phyloP scores from a whole-genome alignment of 2,797 vertebrate species.

The Mormyrops attenuatus region DNA sequence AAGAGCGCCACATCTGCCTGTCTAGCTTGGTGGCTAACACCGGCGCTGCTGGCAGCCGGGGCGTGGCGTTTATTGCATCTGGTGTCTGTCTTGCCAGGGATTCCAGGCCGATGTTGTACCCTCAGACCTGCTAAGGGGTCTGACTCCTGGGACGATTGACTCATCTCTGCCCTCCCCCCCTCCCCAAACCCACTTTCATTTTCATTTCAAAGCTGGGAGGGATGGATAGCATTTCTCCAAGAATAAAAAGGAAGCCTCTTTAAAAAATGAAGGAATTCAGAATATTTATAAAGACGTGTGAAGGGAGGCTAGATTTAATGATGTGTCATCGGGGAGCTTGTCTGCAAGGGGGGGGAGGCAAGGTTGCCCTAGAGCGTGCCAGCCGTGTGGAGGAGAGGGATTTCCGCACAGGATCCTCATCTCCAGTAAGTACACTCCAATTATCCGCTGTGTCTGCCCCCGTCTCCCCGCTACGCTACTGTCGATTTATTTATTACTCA shows the following conservation, averaged over 20 bases:
- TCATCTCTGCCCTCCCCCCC: background rate
- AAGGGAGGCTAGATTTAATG: constrained; percentile 37
- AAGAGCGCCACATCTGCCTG: background rate
- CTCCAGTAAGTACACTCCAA: constrained; percentile 21
- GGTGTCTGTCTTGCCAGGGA: constrained; percentile 55
- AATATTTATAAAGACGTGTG: constrained; percentile 24
- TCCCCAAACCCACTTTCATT: constrained; percentile 6
- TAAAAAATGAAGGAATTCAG: constrained; percentile 33
- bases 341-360: background rate
- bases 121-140: constrained; percentile 2
- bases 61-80: constrained; percentile 17
- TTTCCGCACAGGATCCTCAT: background rate
- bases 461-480: background rate
- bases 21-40: background rate
- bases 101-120: constrained; percentile 28
- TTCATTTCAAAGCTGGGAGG: constrained; percentile 33
- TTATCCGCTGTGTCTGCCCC: background rate
- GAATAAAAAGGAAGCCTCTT: constrained; percentile 37
- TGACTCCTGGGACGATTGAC: background rate
- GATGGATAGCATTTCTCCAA: constrained; percentile 35
- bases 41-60: background rate
- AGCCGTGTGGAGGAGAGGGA: background rate
- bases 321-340: constrained; percentile 25
- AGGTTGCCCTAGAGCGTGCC: background rate
- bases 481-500: background rate